Percentiles rank a stretch among this genome's conserved stretches.
phyloP scores from a whole-genome alignment of 2,888 invertebrate species.

The Bimastos eiseni region DNA sequence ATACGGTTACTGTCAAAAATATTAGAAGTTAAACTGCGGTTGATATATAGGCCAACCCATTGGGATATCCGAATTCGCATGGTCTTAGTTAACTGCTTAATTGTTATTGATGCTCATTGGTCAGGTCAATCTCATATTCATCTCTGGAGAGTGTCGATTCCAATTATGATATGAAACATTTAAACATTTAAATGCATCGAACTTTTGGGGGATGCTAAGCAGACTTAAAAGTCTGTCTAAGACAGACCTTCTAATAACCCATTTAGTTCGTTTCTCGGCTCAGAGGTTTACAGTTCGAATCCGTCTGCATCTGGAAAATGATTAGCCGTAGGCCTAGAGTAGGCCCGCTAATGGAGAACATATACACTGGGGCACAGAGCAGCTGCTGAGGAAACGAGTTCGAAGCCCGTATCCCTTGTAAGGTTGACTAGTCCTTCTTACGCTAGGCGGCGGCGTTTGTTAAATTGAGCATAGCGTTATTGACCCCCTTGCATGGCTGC shows the following conservation, averaged over 20 bases:
- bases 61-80: not conserved
- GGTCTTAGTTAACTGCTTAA: not conserved
- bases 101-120: not conserved
- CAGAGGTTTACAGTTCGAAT: not conserved
- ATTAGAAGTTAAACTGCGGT: not conserved
- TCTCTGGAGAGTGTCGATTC: too few relatives aligned
- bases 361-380: too few relatives aligned
- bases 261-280: too few relatives aligned
- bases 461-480: too few relatives aligned
- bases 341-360: not conserved
- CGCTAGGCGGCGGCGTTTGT: too few relatives aligned
- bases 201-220: not conserved
- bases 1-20: not conserved
- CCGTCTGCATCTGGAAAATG: not conserved
- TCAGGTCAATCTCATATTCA: too few relatives aligned
- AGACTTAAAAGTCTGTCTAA: not conserved
- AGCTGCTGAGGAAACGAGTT: too few relatives aligned
- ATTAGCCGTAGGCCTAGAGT: not conserved
- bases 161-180: not conserved
- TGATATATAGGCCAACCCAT: not conserved
- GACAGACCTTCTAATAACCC: too few relatives aligned
- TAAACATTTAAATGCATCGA: not conserved
- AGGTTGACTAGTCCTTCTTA: too few relatives aligned
- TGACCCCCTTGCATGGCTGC: too few relatives aligned
- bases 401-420: too few relatives aligned